These are phyloP conservation scores for Echinops telfairi DNA, from an alignment of 2,113 vertebrate genomes.

Conservation along the genomic window DNA sequence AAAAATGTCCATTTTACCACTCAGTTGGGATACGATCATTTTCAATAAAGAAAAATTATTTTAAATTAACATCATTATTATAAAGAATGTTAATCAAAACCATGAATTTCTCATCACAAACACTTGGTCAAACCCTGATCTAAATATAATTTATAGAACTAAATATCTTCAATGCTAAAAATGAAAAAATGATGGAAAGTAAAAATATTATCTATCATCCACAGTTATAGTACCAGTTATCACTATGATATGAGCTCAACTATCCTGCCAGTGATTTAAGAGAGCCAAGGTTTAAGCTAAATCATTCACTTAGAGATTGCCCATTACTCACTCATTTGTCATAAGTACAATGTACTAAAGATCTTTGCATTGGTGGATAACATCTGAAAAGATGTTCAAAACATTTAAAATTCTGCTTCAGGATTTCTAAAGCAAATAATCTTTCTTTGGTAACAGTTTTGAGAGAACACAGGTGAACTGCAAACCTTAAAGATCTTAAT, in stretches of 20 bases:
- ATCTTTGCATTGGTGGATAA: slow-evolving; percentile 45
- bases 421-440: slow-evolving; percentile 51
- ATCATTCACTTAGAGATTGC: slow-evolving; percentile 22
- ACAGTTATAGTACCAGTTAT: slow-evolving; percentile 26
- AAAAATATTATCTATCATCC: slow-evolving; percentile 9
- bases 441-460: not conserved
- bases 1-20: slow-evolving; percentile 15
- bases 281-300: not conserved
- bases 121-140: not conserved
- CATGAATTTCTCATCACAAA: slow-evolving; percentile 21
- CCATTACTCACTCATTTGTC: slow-evolving; percentile 33
- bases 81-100: slow-evolving; percentile 36
- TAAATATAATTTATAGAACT: slow-evolving; percentile 35
- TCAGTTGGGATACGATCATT: slow-evolving; percentile 1
- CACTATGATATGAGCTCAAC: slow-evolving; percentile 41
- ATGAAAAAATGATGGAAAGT: not conserved
- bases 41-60: slow-evolving; percentile 42
- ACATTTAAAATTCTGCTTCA: slow-evolving; percentile 21
- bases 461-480: not conserved
- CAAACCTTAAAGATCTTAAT: not conserved
- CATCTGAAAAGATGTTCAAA: slow-evolving; percentile 28
- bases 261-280: not conserved
- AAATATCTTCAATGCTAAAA: slow-evolving; percentile 16
- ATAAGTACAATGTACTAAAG: slow-evolving; percentile 33
- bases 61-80: slow-evolving; percentile 38